Conservation (phyloP, 2,797 vertebrate genomes). For the Garrulus glandarius region DNA sequence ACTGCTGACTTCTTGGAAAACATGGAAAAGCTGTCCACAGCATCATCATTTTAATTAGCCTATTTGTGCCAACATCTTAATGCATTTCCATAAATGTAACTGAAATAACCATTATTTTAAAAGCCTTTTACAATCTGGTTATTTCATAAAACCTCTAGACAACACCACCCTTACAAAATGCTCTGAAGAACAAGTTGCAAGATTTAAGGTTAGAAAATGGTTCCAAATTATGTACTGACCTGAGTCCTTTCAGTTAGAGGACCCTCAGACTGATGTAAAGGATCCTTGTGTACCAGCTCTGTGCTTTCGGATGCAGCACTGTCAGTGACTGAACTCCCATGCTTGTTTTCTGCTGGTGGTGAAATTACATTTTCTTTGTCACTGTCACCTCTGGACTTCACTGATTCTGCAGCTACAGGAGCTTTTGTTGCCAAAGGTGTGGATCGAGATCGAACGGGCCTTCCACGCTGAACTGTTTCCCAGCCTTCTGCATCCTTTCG, state of each 20-base stretch:
- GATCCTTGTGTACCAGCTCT: slow-evolving; percentile 49
- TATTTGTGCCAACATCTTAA: background rate
- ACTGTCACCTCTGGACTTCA: slow-evolving; percentile 78
- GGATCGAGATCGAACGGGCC: slow-evolving; percentile 88
- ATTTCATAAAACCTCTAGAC: background rate
- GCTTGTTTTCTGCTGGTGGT: slow-evolving; percentile 33
- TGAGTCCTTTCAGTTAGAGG: slow-evolving; percentile 63
- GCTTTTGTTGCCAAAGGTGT: slow-evolving; percentile 81
- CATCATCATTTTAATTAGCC: background rate
- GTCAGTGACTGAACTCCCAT: slow-evolving; percentile 19
- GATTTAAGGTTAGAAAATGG: background rate
- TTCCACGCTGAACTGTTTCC: slow-evolving; percentile 97
- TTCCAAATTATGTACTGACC: slow-evolving; percentile 48
- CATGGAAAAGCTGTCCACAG: background rate
- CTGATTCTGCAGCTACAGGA: slow-evolving; percentile 70
- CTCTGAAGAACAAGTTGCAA: background rate
- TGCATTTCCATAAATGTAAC: background rate
- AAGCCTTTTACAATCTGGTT: background rate
- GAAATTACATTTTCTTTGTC: slow-evolving; percentile 78
- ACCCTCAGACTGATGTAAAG: slow-evolving; percentile 40
- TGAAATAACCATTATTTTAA: background rate
- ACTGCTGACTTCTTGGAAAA: background rate
- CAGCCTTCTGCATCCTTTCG: slow-evolving; percentile 94
- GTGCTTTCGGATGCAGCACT: background rate
- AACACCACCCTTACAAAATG: background rate